A percentile compares a stretch with the other conserved stretches of the same genome.
phyloP scores from a whole-genome alignment of 2,797 vertebrate species.

The Hydrocynus forskahlii region DNA sequence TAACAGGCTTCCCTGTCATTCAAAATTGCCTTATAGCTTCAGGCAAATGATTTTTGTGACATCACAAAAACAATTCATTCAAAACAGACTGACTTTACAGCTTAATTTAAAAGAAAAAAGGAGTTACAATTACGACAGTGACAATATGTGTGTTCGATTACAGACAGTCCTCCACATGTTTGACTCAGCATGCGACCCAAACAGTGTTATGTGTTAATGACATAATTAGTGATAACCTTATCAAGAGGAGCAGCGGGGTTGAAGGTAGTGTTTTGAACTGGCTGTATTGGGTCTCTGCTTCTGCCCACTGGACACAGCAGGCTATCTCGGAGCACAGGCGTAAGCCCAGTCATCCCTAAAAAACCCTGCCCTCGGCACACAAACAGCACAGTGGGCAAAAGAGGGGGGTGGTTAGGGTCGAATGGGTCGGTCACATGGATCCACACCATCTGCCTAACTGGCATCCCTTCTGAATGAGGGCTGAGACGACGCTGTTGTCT shows the following conservation, averaged over 20 bases:
- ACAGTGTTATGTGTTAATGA: not conserved
- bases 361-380: slow-evolving; percentile 29
- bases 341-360: slow-evolving; percentile 41
- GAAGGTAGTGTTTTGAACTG: slow-evolving; percentile 25
- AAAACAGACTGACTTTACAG: no score
- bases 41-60: no score
- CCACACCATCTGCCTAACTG: slow-evolving; percentile 39
- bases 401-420: not conserved
- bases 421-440: slow-evolving; percentile 32
- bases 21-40: no score
- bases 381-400: slow-evolving; percentile 6
- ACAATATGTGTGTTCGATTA: no score
- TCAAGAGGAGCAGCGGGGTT: slow-evolving; percentile 3
- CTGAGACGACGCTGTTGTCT: not conserved
- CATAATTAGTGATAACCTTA: not conserved
- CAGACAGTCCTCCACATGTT: no score
- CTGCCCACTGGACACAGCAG: slow-evolving; percentile 31
- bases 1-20: no score
- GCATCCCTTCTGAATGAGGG: slow-evolving; percentile 8
- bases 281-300: not conserved
- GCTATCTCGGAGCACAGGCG: not conserved
- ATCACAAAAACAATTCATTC: no score
- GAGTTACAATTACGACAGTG: no score
- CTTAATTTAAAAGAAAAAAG: no score
- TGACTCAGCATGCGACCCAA: not conserved